Evolutionary conservation across 64 coral and sea anemone genomes (phyloP).

Genomic region (Porites australiensis): DNA sequence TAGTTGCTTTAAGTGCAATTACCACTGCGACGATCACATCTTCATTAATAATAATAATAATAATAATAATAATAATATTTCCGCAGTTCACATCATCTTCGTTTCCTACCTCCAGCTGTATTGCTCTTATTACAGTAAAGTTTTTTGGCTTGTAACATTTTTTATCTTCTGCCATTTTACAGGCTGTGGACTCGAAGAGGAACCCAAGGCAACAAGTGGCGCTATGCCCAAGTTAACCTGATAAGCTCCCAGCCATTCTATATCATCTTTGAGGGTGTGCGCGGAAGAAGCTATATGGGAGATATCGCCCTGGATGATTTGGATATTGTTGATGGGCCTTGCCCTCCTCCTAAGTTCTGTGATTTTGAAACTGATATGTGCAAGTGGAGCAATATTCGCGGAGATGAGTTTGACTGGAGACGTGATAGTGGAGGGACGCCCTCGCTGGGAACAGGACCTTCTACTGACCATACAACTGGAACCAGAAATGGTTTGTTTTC

Average conservation of each 20-base stretch:
- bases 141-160: too few species aligned
- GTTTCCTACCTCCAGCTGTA: not conserved
- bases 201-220: slow-evolving; percentile 94
- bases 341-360: slow-evolving; percentile 70
- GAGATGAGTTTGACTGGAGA: slow-evolving; percentile 93
- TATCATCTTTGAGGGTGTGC: slow-evolving; percentile 82
- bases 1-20: too few species aligned
- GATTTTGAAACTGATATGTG: slow-evolving; percentile 87
- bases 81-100: too few species aligned
- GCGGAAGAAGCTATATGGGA: slow-evolving; percentile 79
- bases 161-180: not conserved
- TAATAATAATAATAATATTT: too few species aligned
- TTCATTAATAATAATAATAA: too few species aligned
- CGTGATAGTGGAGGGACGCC: slow-evolving; percentile 92
- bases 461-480: slow-evolving; percentile 87
- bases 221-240: slow-evolving; percentile 81
- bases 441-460: slow-evolving; percentile 74
- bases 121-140: not conserved
- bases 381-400: slow-evolving; percentile 69
- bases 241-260: slow-evolving; percentile 82
- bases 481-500: slow-evolving; percentile 78
- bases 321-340: slow-evolving; percentile 83
- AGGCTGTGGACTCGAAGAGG: slow-evolving; percentile 88
- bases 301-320: slow-evolving; percentile 90
- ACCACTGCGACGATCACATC: too few species aligned